Conservation (phyloP, 2,113 vertebrate genomes). For the Dasyprocta punctata region DNA sequence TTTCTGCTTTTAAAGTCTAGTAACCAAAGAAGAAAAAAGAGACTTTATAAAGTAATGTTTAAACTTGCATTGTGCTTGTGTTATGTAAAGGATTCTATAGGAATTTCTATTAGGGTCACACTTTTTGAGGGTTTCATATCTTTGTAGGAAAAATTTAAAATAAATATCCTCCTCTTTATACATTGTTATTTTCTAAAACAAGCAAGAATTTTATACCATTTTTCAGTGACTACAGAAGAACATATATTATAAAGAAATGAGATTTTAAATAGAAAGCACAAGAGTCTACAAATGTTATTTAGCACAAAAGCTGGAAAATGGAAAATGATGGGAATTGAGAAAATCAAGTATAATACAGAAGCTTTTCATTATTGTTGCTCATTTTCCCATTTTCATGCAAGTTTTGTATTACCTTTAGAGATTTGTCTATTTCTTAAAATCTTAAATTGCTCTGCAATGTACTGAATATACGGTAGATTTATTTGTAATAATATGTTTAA, state of each 20-base stretch:
- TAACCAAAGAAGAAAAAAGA: conserved; percentile 34
- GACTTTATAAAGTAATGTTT: conserved; percentile 13
- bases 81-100: conserved; percentile 30
- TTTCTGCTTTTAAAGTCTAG: conserved; percentile 27
- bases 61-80: conserved; percentile 40
- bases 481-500: conserved; percentile 20
- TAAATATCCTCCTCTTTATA: conserved; percentile 2
- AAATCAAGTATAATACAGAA: background rate
- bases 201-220: background rate
- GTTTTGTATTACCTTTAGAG: background rate
- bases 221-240: conserved; percentile 22
- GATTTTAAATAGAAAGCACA: conserved; percentile 25
- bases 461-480: background rate
- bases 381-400: background rate
- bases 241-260: conserved; percentile 1
- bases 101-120: conserved; percentile 64
- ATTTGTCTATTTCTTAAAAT: conserved; percentile 40
- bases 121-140: conserved; percentile 43
- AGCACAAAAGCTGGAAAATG: background rate
- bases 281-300: conserved; percentile 21
- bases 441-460: background rate
- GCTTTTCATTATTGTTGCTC: background rate
- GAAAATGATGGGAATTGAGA: background rate
- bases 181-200: conserved; percentile 47
- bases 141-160: conserved; percentile 42